Base-by-base conservation (phyloP, 2,888 invertebrate genomes). In the Drosophila hawaiiensis region DNA sequence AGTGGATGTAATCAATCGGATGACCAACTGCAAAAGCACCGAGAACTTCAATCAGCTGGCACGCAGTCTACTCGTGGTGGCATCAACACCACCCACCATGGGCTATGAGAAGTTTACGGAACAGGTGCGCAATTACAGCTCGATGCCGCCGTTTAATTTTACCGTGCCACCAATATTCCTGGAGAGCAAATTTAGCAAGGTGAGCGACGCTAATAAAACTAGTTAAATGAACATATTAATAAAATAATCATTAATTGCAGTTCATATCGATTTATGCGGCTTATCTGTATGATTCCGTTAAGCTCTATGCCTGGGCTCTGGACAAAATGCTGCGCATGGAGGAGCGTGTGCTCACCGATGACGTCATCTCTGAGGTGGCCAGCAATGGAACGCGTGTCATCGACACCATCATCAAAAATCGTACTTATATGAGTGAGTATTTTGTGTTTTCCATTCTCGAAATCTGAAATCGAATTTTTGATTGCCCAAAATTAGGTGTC, bases 281-380 rank as follows among this genome's bases (percentile, higher is more conserved):
- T 52, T 98, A 99, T 94, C 95, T 98, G 80, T 99, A 99, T 93
- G 99, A 99, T 94, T 97, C 99, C 1, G 97, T 99, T 47, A 96
- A 96, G 92, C 94, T 99, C 39, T 99, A 99, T 93, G 98, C 98
- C 29, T 95, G 95, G 81, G 98, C 99, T 2, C 94, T 99, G 82
- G 95, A 97, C 89, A 95, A 96, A 84, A 94, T 98, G 53, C 94
- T 98, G 68, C 94, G 95, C 73, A 94, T 94, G 84, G 94, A 95
- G 63, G 94, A 94, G 31, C 93, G 94, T 37, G 85, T 93, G 52
- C 91, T 96, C 58, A 96, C 96, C 49, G 95, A 96, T 66, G 94
- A 94, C 29, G 95, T 95, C 77, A 94, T 97, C 78, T 94, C 95
- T 76, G 95, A 95, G 78, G 95, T 97, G 78, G 96, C 97, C 16